Evolutionary conservation across 2,888 invertebrate species (phyloP), one percentile per base, ranked within the genome.

Genomic region (Tholera decimalis): DNA sequence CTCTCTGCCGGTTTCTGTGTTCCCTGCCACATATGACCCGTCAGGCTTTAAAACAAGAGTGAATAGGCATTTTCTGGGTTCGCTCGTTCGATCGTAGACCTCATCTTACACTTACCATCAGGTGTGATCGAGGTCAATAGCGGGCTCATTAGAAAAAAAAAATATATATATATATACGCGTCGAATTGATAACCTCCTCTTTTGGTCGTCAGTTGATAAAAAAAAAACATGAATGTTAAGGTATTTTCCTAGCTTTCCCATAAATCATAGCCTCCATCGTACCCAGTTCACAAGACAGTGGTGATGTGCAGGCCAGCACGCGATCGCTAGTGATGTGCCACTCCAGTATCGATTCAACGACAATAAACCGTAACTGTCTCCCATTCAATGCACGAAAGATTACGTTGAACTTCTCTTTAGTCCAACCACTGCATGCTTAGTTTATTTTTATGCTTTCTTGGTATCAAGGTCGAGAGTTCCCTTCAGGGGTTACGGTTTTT

Each of bases 311-410:
- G 69, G 68, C 83, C 22, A 41, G 44, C 93, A 94, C 95, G 94
- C 94, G 93, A 94, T 89, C 82, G 83, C 88, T 94, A 94, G 94
- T 92, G 94, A 89, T 94, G 95, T 89, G 79, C 89, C 80, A 57
- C 68, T 55, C 53, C 18, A 49, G 50, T 91, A 93, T 93, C 92
- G 93, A 93, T 92, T 91, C 77, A 91, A 92, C 91, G 89, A 69
- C 74, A 70, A 58, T 41, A 69, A 46, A 33, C 77, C 71, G 82
- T 74, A 77, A 75, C 37, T n/a, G 41, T 55, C 51, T 66, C 53
- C 30, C 80, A 83, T 85, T 85, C 80, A 78, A 61, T 35, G 66
- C 79, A 80, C 80, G 80, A 78, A 59, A 65, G 63, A 70, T 66
- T 44, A 28, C 54, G 47, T 76, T 33, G 49, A 24, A n/a, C 28